Percentiles rank a stretch among this genome's conserved stretches.
These are phyloP conservation scores for Lamproptera curius DNA, from an alignment of 2,888 invertebrate species.

Conservation along the genomic window DNA sequence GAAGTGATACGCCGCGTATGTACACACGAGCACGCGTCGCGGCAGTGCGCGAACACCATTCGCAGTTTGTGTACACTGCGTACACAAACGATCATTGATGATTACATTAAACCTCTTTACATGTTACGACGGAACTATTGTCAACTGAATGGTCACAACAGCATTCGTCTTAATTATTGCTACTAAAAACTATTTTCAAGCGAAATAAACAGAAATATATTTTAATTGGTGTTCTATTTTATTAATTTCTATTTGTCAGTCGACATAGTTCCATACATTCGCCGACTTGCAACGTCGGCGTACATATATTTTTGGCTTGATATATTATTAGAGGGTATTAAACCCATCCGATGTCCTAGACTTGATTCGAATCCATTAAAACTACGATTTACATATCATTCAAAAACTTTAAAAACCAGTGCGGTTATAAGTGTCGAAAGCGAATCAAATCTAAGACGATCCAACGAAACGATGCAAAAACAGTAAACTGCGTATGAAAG, in stretches of 20 bases:
- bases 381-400: too few relatives aligned
- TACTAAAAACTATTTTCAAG: conserved; percentile 21
- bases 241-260: conserved; percentile 14
- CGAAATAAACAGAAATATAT: too few relatives aligned
- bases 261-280: conserved; percentile 31
- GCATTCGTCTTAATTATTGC: neutral
- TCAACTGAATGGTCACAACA: conserved; percentile 5
- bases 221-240: too few relatives aligned
- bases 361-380: too few relatives aligned
- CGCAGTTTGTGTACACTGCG: too few relatives aligned
- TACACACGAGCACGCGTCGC: conserved; percentile 52
- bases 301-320: conserved; percentile 64
- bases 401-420: too few relatives aligned
- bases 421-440: too few relatives aligned
- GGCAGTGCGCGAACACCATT: conserved; percentile 31
- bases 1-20: conserved; percentile 63
- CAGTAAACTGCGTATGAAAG: conserved; percentile 30
- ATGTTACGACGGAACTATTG: conserved; percentile 26
- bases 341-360: neutral
- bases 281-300: conserved; percentile 50
- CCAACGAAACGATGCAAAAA: neutral
- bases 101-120: too few relatives aligned
- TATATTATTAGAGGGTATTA: conserved; percentile 44
- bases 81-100: too few relatives aligned
- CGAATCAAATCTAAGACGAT: neutral